These are phyloP conservation scores for Scelioninae gen. 1 DNA, from an alignment of 2,888 invertebrate genomes.

Conservation along the genomic window DNA sequence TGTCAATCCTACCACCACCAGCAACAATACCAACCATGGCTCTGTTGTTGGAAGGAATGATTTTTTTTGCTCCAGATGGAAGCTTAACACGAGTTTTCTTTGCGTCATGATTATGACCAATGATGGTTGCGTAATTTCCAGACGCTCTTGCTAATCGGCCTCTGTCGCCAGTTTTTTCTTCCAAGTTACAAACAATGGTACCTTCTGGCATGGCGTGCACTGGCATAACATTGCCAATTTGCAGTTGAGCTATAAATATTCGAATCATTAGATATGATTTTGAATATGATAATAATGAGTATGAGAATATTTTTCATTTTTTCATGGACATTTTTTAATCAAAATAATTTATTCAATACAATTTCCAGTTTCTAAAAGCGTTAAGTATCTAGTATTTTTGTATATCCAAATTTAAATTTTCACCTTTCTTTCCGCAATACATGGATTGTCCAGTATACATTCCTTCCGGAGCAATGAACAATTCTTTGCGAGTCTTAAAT, in stretches of 20 bases:
- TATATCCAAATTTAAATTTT: no score
- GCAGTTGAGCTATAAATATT: constrained; percentile 89
- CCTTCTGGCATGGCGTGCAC: constrained; percentile 99
- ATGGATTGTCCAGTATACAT: no score
- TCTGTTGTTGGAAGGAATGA: constrained; percentile 98
- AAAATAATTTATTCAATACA: no score
- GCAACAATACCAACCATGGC: constrained; percentile 99
- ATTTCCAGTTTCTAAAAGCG: no score
- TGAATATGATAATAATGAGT: no score
- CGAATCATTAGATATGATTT: no score
- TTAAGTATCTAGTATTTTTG: no score
- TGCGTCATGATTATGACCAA: constrained; percentile 99
- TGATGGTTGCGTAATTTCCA: constrained; percentile 99
- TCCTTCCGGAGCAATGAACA: no score
- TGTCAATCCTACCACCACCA: constrained; percentile 99
- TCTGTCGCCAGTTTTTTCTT: constrained; percentile 99
- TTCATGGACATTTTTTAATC: no score
- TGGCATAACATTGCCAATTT: constrained; percentile 98
- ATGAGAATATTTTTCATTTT: no score
- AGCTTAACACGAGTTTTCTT: constrained; percentile 98
- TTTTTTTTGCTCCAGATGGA: constrained; percentile 99
- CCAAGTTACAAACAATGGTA: constrained; percentile 99
- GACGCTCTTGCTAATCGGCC: constrained; percentile 99
- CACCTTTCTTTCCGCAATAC: no score
- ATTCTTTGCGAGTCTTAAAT: no score